phyloP scores from a whole-genome alignment of 2,113 vertebrate species.

The Lycaon pictus region DNA sequence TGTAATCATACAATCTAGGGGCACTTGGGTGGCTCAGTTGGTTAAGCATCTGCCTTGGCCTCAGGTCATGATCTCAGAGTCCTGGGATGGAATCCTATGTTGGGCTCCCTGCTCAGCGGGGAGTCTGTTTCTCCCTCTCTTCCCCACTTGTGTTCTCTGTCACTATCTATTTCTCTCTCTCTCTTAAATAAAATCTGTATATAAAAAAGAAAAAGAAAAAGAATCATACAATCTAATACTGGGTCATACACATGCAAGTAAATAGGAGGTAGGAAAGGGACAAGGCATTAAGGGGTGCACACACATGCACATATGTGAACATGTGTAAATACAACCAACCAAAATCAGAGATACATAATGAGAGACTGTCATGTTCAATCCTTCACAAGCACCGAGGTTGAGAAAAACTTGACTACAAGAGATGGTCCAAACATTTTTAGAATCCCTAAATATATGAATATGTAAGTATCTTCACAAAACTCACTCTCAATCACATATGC shows the following conservation, averaged over 20 bases:
- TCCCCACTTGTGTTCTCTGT: too few relatives aligned
- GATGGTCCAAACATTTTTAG: background rate
- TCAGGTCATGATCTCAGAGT: too few relatives aligned
- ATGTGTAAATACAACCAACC: background rate
- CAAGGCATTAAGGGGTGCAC: background rate
- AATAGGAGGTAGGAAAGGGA: background rate
- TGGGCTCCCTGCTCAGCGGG: too few relatives aligned
- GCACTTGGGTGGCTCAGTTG: too few relatives aligned
- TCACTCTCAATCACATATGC: background rate
- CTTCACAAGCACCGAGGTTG: background rate
- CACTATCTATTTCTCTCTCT: too few relatives aligned
- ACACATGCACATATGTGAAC: background rate
- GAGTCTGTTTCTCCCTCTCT: too few relatives aligned
- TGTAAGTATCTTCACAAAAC: background rate
- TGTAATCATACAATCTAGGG: background rate
- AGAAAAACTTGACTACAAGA: background rate
- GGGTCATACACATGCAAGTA: background rate
- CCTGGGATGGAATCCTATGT: too few relatives aligned
- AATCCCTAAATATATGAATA: background rate
- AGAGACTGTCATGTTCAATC: background rate
- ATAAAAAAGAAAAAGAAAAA: background rate
- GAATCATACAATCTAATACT: background rate
- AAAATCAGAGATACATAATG: background rate
- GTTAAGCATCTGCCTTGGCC: too few relatives aligned
- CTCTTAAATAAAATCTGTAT: too few relatives aligned